Conservation (phyloP, 2,113 vertebrate species). For the Oryctolagus cuniculus region mOryCun1.1 NC_091453.1:87178001-87178500, state of each 20-base stretch:
- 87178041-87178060: background rate
- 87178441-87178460: background rate
- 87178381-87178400: background rate
- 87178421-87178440: background rate
- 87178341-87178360: background rate
- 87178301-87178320: background rate
- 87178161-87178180: background rate
- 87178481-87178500: background rate
- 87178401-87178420: background rate
- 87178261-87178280: background rate
- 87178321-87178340: background rate
- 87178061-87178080: background rate
- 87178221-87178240: background rate
- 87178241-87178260: background rate
- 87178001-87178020: background rate
- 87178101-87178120: background rate
- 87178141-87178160: background rate
- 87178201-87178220: background rate
- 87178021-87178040: background rate
- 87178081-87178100: background rate
- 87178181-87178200: background rate
- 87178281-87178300: background rate
- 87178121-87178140: background rate
- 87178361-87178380: background rate
- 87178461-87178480: background rate